Conservation (phyloP, 1,140 invertebrate species). For the Caenorhabditis elegans region WBcel235 BX284605.5:14731001-14731500, state of each 20-base stretch:
- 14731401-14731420: not conserved
- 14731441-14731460: not conserved
- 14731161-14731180: not conserved
- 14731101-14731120: not conserved
- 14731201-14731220: not conserved
- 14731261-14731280: too few species aligned
- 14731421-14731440: not conserved
- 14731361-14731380: not conserved
- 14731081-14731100: not conserved
- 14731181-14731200: not conserved
- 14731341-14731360: constrained; percentile 20
- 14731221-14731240: not conserved
- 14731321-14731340: not conserved
- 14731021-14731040: constrained; percentile 64
- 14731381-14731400: not conserved
- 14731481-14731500: constrained; percentile 39
- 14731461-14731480: not conserved
- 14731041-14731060: constrained; percentile 57
- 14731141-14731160: constrained; percentile 28
- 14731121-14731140: not conserved
- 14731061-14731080: constrained; percentile 49
- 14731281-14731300: too few species aligned
- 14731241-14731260: constrained; percentile 3
- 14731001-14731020: constrained; percentile 62
- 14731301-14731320: not conserved